Evolutionary conservation across 2,888 invertebrate species (phyloP).

Genomic region (Yponomeuta sedellus): DNA sequence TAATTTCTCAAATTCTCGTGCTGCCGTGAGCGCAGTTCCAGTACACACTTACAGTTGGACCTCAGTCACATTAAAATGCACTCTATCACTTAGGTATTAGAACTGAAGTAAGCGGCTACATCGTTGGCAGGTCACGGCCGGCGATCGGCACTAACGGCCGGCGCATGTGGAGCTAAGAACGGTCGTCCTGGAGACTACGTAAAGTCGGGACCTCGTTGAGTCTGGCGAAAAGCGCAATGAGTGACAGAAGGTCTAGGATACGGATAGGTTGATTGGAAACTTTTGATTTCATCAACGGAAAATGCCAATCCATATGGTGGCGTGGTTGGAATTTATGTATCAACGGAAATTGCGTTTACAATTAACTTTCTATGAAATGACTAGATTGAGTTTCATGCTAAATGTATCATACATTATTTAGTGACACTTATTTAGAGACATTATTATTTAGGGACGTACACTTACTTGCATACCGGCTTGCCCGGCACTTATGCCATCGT

Average conservation of each 20-base stretch:
- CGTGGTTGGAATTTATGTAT: no score
- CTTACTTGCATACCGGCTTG: no score
- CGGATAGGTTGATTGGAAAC: no score
- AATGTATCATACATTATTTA: no score
- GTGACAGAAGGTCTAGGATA: neutral
- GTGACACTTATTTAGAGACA: no score
- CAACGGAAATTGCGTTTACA: no score
- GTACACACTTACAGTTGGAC: slow-evolving; percentile 2
- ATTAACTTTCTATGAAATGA: no score
- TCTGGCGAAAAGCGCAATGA: neutral
- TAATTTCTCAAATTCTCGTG: slow-evolving; percentile 27
- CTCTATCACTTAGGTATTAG: neutral
- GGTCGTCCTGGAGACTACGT: neutral
- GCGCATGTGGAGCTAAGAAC: neutral
- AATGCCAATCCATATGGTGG: no score
- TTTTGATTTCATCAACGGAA: no score
- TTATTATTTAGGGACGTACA: no score
- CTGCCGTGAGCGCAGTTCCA: slow-evolving; percentile 24
- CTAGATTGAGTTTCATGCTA: no score
- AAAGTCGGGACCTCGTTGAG: neutral
- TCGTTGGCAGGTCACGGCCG: neutral
- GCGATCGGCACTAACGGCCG: neutral
- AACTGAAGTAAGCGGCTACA: slow-evolving; percentile 25
- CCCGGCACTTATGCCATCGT: no score
- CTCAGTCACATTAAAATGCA: neutral